Base-by-base conservation (phyloP, 2,113 vertebrate genomes). In the Larimichthys polyactis region DNA sequence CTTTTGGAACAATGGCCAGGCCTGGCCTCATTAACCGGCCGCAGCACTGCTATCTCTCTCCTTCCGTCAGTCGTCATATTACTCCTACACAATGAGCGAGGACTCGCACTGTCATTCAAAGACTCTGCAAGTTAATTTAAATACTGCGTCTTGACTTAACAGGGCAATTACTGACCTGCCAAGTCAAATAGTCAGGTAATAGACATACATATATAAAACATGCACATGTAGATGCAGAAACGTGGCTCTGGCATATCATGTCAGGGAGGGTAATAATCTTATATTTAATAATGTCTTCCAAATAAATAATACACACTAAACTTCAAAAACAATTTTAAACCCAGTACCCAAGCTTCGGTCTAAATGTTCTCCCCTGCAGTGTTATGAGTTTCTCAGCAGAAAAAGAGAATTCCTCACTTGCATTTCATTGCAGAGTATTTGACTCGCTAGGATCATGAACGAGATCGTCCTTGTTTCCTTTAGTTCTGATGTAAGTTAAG, bases 11-110 rank as follows among this genome's bases (percentile, higher is more conserved):
- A 36, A 36, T 36, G 36, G n/a, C n/a, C n/a, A n/a, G n/a, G n/a
- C n/a, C n/a, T n/a, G n/a, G 63, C 69, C 54, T 81, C 74, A 58
- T 77, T 78, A 64, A 85, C n/a, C 43, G 11, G 40, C 73, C 22
- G 20, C 48, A 11, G 43, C 22, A 5, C 69, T 11, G 65, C 46
- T 44, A 29, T 4, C 74, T 66, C 32, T 51, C 8, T 46, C 52
- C 20, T 7, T 36, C 65, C 40, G 6, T 36, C 32, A 36, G 32
- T 36, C 32, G 29, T 9, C 57, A 59, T 14, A 52, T 73, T 36
- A 52, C 19, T 4, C 17, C 29, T 3, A 36, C 11, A 20, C 54
- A 70, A 86, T 46, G 16, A 64, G 75, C 19, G 65, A 66, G 24
- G 36, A 22, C 46, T 22, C 22, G 19, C 40, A 5, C 59, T 49